phyloP scores from a whole-genome alignment of 2,113 vertebrate species.

The Dromas ardeola region DNA sequence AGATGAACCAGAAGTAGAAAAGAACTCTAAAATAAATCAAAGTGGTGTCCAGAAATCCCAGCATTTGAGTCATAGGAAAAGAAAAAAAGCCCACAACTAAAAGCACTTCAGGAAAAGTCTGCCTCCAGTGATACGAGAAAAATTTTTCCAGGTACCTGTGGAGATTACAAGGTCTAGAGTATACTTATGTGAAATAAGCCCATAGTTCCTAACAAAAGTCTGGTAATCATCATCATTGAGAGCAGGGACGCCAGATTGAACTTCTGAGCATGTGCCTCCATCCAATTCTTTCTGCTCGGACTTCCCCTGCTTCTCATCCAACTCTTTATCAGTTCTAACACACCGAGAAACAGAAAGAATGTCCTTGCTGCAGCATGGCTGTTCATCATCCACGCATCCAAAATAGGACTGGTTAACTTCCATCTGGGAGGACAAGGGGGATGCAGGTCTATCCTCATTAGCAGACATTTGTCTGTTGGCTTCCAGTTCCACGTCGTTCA shows the following conservation, averaged over 20 bases:
- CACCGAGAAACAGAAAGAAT: background rate
- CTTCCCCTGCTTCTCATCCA: background rate
- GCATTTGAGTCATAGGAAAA: background rate
- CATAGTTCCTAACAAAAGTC: conserved; percentile 83
- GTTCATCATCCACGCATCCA: conserved; percentile 58
- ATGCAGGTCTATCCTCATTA: background rate
- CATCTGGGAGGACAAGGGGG: background rate
- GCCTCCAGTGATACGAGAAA: background rate
- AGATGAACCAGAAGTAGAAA: background rate
- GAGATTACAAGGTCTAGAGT: conserved; percentile 82
- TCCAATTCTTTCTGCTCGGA: background rate
- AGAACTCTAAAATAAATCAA: background rate
- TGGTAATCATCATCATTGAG: conserved; percentile 38
- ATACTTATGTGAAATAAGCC: conserved; percentile 89
- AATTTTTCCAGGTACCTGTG: conserved; percentile 72
- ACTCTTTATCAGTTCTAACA: background rate
- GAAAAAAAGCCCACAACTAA: background rate
- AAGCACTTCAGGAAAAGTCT: background rate
- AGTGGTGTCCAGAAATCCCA: background rate
- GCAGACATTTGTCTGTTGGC: background rate
- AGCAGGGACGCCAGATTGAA: background rate
- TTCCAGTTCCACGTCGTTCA: background rate
- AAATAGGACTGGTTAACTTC: background rate
- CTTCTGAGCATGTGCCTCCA: background rate
- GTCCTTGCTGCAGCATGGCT: conserved; percentile 89